These are phyloP conservation scores for Myotis myotis DNA, from an alignment of 2,797 vertebrate genomes.

Conservation along the genomic window DNA sequence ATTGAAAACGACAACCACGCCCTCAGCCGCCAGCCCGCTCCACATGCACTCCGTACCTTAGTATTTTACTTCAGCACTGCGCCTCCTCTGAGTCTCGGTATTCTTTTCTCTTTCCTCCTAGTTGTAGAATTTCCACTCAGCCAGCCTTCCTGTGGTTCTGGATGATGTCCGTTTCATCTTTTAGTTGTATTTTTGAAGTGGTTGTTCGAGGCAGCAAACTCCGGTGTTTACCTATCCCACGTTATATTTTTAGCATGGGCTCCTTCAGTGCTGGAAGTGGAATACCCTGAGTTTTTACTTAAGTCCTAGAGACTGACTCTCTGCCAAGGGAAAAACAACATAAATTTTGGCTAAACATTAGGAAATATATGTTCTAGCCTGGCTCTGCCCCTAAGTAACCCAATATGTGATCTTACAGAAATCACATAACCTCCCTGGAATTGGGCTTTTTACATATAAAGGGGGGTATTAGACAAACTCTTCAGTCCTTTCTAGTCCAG, in stretches of 20 bases:
- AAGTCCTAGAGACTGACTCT: slow-evolving; percentile 18
- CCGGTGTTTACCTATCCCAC: too few species aligned
- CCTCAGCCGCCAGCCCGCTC: too few species aligned
- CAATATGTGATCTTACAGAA: not conserved
- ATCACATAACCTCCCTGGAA: not conserved
- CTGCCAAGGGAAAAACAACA: slow-evolving; percentile 24
- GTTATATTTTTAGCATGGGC: not conserved
- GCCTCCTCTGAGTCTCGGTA: too few species aligned
- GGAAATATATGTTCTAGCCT: not conserved
- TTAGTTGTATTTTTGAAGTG: too few species aligned
- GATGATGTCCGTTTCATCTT: too few species aligned
- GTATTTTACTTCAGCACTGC: too few species aligned
- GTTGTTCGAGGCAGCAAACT: too few species aligned
- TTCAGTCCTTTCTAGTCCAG: not conserved
- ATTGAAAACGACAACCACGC: too few species aligned
- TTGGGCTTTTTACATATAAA: not conserved
- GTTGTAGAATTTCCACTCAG: too few species aligned
- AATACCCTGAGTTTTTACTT: slow-evolving; percentile 12
- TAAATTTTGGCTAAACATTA: not conserved
- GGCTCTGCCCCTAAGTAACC: not conserved
- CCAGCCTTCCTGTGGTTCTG: too few species aligned
- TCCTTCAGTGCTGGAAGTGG: not conserved
- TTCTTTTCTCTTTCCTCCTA: too few species aligned
- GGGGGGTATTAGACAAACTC: not conserved
- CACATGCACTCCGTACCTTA: too few species aligned